These are phyloP conservation scores for Phoxinus phoxinus DNA, from an alignment of 2,113 vertebrate species.

Conservation along the genomic window DNA sequence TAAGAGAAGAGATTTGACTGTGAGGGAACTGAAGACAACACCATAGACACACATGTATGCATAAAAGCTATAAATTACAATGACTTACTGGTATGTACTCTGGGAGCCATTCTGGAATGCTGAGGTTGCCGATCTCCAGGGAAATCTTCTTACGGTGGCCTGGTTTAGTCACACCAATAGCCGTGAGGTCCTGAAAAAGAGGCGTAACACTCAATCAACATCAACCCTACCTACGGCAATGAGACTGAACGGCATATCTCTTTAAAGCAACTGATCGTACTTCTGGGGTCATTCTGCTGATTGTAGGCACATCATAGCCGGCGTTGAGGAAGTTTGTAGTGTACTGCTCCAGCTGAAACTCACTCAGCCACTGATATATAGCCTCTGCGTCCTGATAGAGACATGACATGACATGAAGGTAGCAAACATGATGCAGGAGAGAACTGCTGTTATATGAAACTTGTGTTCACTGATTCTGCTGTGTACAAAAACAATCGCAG, in stretches of 20 bases:
- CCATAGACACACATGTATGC: neutral
- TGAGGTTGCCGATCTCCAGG: constrained; percentile 90
- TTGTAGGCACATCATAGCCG: constrained; percentile 94
- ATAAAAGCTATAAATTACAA: neutral
- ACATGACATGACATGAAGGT: neutral
- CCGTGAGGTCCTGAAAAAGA: constrained; percentile 86
- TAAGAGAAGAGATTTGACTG: constrained; percentile 58
- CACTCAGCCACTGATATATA: constrained; percentile 92
- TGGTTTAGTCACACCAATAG: constrained; percentile 94
- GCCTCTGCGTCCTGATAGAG: constrained; percentile 88
- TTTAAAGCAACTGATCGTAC: constrained; percentile 64
- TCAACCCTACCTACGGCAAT: neutral
- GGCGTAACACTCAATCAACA: neutral
- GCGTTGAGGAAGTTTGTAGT: constrained; percentile 86
- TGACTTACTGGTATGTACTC: constrained; percentile 88
- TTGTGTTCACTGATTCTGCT: neutral
- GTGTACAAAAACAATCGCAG: no score
- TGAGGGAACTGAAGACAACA: neutral
- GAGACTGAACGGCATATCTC: neutral
- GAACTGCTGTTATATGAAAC: neutral
- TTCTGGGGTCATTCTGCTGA: constrained; percentile 98
- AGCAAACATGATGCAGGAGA: neutral
- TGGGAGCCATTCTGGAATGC: constrained; percentile 92
- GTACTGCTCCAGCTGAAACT: constrained; percentile 95
- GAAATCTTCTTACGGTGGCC: constrained; percentile 96